Evolutionary conservation across 30 jellyfish, hydroid and myxozoan genomes (phyloP).

Genomic region (Turritopsis dohrnii): DNA sequence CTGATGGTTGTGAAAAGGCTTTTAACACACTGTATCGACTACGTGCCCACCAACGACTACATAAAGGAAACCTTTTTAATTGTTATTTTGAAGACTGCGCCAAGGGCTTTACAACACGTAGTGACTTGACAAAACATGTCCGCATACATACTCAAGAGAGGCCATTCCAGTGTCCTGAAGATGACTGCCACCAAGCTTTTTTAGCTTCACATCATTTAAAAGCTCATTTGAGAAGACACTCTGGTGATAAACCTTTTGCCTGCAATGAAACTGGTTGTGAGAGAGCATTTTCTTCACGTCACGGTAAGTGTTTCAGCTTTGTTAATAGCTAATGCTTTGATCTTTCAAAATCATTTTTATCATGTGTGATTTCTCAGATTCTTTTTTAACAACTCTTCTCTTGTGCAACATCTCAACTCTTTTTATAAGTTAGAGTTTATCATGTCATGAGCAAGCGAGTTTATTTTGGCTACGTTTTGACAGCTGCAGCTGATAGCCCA

Average conservation of each 20-base stretch:
- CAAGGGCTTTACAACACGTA: conserved; percentile 78
- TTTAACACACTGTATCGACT: conserved; percentile 73
- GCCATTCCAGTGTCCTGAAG: conserved; percentile 70
- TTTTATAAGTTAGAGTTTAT: too few species aligned
- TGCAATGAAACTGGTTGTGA: conserved; percentile 73
- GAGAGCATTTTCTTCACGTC: conserved; percentile 60
- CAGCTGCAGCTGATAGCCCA: too few species aligned
- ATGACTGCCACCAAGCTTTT: conserved; percentile 61
- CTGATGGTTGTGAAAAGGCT: conserved; percentile 73
- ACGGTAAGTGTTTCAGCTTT: conserved; percentile 17
- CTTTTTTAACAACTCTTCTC: too few species aligned
- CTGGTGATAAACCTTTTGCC: conserved; percentile 74
- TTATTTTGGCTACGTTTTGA: too few species aligned
- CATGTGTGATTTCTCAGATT: neutral
- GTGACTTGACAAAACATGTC: conserved; percentile 77
- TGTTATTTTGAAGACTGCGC: conserved; percentile 65
- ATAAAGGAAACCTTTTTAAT: conserved; percentile 70
- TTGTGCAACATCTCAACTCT: too few species aligned
- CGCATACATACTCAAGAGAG: conserved; percentile 86
- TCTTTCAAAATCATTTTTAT: too few species aligned
- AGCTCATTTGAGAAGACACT: conserved; percentile 59
- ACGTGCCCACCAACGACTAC: conserved; percentile 77
- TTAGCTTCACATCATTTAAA: conserved; percentile 78
- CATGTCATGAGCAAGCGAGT: too few species aligned
- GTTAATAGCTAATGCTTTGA: neutral